Evolutionary conservation across 2,797 vertebrate species (phyloP), one percentile per base, ranked within the genome.

Genomic region (Limnodromus scolopaceus): DNA sequence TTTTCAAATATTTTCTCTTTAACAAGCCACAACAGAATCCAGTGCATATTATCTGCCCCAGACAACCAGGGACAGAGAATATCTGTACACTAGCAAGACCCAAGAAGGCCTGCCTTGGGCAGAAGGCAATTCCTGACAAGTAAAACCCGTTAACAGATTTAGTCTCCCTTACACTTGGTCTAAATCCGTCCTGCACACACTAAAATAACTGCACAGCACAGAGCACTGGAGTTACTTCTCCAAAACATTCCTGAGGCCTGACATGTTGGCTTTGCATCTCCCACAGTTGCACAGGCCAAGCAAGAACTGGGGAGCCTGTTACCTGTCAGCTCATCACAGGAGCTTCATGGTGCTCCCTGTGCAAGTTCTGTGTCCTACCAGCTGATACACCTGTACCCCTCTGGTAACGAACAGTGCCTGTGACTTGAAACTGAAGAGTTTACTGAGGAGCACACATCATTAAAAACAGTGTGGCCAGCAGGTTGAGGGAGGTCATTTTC

Each of bases 1-100:
- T 92, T 93, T 95, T 86, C 82, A 92, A 93, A 92, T 96, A 91
- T 63, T 94, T 94, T 91, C 66, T 93, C 36, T 91, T 90, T 84
- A 94, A 90, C 95, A 95, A 86, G 94, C 85, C 77, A 15, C 64
- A 93, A 82, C 91, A 95, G 77, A 95, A 79, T 82, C 63, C 63
- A 51, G 34, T 27, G 64, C 28, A 15, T 55, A 60, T 76, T 88
- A 76, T 72, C 74, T 88, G 36, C 55, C 39, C 61, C 38, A 84
- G 63, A 84, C 63, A 94, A 79, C 39, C 2, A 1, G 11, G 28
- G 18, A 92, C 24, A 69, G 65, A 78, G 72, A 75, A 13, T 83
- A 88, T 55, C 49, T 45, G 25, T 43, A 75, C 68, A 69, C 65
- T 5, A 90, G 61, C 70, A 93, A 88, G 63, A 72, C 74, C 17